Conservation (phyloP, 2,888 invertebrate species). For the Ornithoptera alexandrae region DNA sequence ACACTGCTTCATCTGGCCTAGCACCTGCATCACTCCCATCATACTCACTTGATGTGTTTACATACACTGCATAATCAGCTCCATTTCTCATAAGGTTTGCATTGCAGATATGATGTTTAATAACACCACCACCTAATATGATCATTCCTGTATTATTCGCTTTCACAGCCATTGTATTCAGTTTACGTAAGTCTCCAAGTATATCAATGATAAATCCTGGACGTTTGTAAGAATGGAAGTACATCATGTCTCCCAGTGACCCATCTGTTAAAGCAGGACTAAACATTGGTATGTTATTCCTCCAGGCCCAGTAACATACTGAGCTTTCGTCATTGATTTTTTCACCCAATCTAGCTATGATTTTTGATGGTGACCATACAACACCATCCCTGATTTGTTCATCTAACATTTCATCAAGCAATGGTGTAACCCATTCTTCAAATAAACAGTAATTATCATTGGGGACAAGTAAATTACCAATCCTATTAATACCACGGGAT, state of each 20-base stretch:
- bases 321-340: slow-evolving; percentile 94
- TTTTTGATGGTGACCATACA: slow-evolving; percentile 90
- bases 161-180: slow-evolving; percentile 97
- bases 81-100: slow-evolving; percentile 99
- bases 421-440: slow-evolving; percentile 98
- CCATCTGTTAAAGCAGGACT: slow-evolving; percentile 99
- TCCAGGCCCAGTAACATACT: slow-evolving; percentile 98
- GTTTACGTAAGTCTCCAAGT: slow-evolving; percentile 90
- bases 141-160: slow-evolving; percentile 97
- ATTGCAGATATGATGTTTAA: slow-evolving; percentile 99
- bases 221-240: slow-evolving; percentile 96
- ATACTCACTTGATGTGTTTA: slow-evolving; percentile 97
- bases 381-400: slow-evolving; percentile 88
- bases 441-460: slow-evolving; percentile 99
- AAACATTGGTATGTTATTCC: slow-evolving; percentile 97
- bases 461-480: slow-evolving; percentile 94
- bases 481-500: slow-evolving; percentile 92
- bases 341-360: slow-evolving; percentile 87
- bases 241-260: slow-evolving; percentile 99
- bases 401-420: slow-evolving; percentile 92
- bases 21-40: slow-evolving; percentile 99
- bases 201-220: slow-evolving; percentile 97
- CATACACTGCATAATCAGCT: slow-evolving; percentile 95
- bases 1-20: slow-evolving; percentile 97
- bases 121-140: slow-evolving; percentile 95